Percentiles rank a stretch among this genome's conserved stretches.
Conservation (phyloP, 2,888 invertebrate genomes). For the Pasiphila rectangulata region DNA sequence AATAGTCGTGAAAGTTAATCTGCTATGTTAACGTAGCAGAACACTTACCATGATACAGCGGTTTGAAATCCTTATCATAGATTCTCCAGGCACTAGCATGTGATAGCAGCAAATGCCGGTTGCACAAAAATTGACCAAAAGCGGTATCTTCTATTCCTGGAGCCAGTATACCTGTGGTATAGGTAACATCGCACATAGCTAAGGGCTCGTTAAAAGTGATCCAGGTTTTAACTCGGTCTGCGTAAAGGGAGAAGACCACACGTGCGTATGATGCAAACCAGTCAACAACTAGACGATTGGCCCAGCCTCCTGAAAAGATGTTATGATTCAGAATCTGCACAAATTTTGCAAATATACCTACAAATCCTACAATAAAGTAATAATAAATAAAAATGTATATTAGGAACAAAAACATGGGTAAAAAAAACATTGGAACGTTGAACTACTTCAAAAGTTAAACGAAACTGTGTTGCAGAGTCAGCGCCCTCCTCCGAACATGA, state of each 20-base stretch:
- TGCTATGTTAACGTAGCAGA: not conserved
- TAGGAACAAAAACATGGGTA: too few relatives aligned
- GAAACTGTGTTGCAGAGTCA: too few relatives aligned
- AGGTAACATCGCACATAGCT: slow-evolving; percentile 29
- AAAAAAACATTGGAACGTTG: too few relatives aligned
- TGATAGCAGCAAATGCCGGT: slow-evolving; percentile 83
- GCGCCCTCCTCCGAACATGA: too few relatives aligned
- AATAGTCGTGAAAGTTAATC: too few relatives aligned
- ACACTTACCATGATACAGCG: slow-evolving; percentile 35
- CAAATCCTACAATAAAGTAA: too few relatives aligned
- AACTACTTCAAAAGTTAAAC: too few relatives aligned
- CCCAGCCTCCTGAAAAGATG: slow-evolving; percentile 37
- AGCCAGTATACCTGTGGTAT: slow-evolving; percentile 3
- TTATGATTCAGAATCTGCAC: too few relatives aligned
- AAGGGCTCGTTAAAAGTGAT: slow-evolving; percentile 78
- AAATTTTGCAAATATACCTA: too few relatives aligned
- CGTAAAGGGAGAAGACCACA: slow-evolving; percentile 34
- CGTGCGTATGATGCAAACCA: slow-evolving; percentile 40
- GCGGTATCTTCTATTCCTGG: slow-evolving; percentile 25
- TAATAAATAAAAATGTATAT: too few relatives aligned
- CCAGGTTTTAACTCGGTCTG: slow-evolving; percentile 42
- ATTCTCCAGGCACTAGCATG: slow-evolving; percentile 82
- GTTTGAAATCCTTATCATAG: slow-evolving; percentile 74
- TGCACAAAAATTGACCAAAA: slow-evolving; percentile 32
- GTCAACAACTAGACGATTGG: slow-evolving; percentile 36